Evolutionary conservation across 2,888 invertebrate genomes (phyloP), one percentile per base, ranked within the genome.

Genomic region (Linnaemya vulpina): DNA sequence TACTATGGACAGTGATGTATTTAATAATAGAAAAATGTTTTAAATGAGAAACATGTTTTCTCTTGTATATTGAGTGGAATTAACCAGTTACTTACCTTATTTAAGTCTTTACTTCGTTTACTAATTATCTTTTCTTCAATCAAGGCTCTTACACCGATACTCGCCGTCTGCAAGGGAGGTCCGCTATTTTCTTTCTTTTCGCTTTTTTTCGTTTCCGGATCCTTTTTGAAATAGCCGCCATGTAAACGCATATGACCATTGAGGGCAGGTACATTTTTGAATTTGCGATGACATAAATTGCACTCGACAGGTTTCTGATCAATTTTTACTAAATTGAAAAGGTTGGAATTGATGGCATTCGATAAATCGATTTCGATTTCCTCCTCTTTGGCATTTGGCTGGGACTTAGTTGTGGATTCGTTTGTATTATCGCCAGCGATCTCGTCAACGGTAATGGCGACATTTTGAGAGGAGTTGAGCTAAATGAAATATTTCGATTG

Each of bases 201-300:
- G 89, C 94, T 94, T 91, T 97, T 97, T 91, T 97, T 97, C 87
- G 95, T 95, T 88, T 97, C 97, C 0, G 96, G 95, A 91, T 97
- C 97, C 96, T 97, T 98, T 93, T 98, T 98, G 91, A 98, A 97
- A 93, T 98, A 99, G 78, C 99, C 98, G 60, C 99, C 99, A 92
- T 99, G 99, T 87, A 99, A 94, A 89, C 99, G 94, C 99, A 99
- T 99, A 92, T 99, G 99, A 10, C 99, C 99, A 93, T 99, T 99
- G 78, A 99, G 95, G 38, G 99, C 99, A 25, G 98, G 98, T 92
- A 98, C 97, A 93, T 98, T 99, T 93, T 99, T 99, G 93, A 99
- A 99, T 92, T 97, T 96, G 89, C 98, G 95, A 93, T 98, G 97
- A 92, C 99, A 99, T 84, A 98, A 94, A 93, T 97, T 97, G 93